phyloP scores from a whole-genome alignment of 2,113 vertebrate species.

The Monarcha castaneiventris region DNA sequence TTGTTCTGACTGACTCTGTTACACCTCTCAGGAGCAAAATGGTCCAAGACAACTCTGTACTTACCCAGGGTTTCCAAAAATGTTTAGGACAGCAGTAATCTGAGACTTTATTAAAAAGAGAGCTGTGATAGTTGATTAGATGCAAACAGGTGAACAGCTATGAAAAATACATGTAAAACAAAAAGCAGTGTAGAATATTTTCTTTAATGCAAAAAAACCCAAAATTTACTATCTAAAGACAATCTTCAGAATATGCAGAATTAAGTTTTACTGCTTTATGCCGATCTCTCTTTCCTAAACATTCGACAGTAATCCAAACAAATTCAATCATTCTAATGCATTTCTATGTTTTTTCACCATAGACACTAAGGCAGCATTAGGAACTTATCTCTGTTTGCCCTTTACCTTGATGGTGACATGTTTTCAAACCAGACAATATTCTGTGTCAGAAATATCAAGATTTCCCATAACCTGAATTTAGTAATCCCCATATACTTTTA shows the following conservation, averaged over 20 bases:
- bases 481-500: neutral
- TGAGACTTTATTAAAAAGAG: neutral
- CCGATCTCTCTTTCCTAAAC: neutral
- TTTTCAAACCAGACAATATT: neutral
- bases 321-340: constrained; percentile 33
- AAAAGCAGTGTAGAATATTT: neutral
- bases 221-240: neutral
- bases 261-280: neutral
- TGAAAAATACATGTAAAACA: neutral
- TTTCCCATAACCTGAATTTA: constrained; percentile 54
- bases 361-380: constrained; percentile 22
- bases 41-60: neutral
- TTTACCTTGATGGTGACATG: neutral
- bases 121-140: neutral
- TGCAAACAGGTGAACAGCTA: neutral
- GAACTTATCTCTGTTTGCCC: constrained; percentile 18
- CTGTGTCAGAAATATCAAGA: constrained; percentile 31
- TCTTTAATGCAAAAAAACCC: neutral
- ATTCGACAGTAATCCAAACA: neutral
- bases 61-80: neutral
- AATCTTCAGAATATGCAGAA: neutral
- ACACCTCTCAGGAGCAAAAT: neutral
- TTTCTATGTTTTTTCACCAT: neutral
- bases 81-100: neutral
- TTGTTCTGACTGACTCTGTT: neutral